These are phyloP conservation scores for Lanius collurio DNA, from an alignment of 2,113 vertebrate species.

Conservation along the genomic window DNA sequence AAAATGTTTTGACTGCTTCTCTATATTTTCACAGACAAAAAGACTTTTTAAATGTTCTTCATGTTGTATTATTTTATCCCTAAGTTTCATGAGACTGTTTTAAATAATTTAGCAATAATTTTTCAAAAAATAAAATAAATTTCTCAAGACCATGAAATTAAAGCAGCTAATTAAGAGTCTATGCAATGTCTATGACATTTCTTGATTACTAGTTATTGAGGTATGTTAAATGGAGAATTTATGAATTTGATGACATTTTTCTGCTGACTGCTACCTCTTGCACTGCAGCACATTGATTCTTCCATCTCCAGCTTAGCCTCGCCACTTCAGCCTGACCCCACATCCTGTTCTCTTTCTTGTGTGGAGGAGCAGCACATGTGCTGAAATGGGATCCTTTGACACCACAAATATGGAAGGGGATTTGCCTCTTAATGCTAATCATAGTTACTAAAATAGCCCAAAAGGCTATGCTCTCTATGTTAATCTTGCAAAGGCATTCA, in stretches of 20 bases:
- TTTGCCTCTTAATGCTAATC: constrained; percentile 39
- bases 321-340: not conserved
- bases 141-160: not conserved
- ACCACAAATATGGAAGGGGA: not conserved
- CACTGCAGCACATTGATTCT: not conserved
- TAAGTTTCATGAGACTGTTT: not conserved
- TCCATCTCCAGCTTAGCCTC: not conserved
- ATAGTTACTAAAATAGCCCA: not conserved
- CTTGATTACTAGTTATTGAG: not conserved
- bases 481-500: constrained; percentile 39
- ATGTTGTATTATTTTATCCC: not conserved
- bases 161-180: not conserved
- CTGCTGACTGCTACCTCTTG: not conserved
- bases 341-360: not conserved
- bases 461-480: not conserved
- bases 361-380: not conserved
- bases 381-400: constrained; percentile 30
- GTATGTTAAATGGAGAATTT: not conserved
- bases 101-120: not conserved
- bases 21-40: not conserved
- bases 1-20: not conserved
- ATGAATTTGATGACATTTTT: not conserved
- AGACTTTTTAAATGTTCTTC: not conserved
- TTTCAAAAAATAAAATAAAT: not conserved
- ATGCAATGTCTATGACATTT: not conserved